Evolutionary conservation across 2,888 invertebrate genomes (phyloP).

Genomic region (Lasioglossum zephyrum): DNA sequence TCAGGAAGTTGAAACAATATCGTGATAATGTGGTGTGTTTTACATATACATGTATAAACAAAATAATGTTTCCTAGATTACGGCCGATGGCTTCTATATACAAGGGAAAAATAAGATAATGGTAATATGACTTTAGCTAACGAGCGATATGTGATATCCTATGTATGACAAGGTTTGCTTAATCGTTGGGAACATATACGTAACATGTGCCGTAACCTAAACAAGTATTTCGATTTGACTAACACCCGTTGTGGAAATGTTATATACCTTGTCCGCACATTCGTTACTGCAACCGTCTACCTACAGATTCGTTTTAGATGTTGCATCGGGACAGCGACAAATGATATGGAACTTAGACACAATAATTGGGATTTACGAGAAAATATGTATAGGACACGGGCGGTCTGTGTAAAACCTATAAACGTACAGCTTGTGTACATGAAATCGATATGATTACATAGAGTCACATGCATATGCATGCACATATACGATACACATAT

Average conservation of each 20-base stretch:
- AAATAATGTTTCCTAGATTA: background rate
- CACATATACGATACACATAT: background rate
- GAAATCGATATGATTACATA: constrained; percentile 9
- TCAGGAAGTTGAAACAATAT: constrained; percentile 1
- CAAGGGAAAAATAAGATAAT: background rate
- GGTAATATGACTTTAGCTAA: background rate
- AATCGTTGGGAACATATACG: background rate
- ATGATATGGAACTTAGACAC: constrained; percentile 27
- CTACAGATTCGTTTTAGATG: background rate
- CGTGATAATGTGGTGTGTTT: background rate
- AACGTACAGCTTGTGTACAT: background rate
- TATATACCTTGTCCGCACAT: background rate
- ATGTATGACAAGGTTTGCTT: background rate
- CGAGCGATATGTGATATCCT: constrained; percentile 7
- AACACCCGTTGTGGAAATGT: background rate
- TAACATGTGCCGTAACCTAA: constrained; percentile 2
- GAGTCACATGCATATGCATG: background rate
- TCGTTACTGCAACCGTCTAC: background rate
- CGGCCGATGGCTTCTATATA: background rate
- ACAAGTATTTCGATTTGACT: constrained; percentile 1
- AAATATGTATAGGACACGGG: background rate
- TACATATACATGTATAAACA: background rate
- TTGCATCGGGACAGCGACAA: constrained; percentile 7
- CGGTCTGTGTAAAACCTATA: background rate
- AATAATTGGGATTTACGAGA: constrained; percentile 34